Evolutionary conservation across 1,140 invertebrate species (phyloP), one percentile per base, ranked within the genome.

Genomic region (Matsumurasca onukii): DNA sequence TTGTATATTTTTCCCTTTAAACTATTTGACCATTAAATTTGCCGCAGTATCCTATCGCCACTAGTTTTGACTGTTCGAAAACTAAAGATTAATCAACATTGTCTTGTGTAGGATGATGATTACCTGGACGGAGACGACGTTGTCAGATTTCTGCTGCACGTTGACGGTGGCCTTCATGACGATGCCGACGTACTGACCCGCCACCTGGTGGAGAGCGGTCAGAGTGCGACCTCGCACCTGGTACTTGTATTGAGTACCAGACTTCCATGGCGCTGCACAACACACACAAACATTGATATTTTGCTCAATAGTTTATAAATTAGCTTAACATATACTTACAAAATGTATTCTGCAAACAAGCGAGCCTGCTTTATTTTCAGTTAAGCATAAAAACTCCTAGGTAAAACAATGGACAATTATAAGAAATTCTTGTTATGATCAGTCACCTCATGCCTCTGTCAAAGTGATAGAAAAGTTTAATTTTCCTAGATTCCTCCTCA

Each of bases 201-300:
- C 75, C 5, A 85, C 76, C 31, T 86, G 80, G 13, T 82, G 77
- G 1, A 86, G 73, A 5, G 78, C 78, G 0, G 85, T 79, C 24
- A 90, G 34, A 0, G 86, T 88, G 29, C 84, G 80, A 25, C 84
- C 82, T 20, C 79, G 78, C 1, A 89, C 80, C 9, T 82, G 72
- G 74, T 89, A 91, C 3, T 78, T 77, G 75, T 90, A 91, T 39
- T 84, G 79, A 30, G 80, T 82, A 27, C 82, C 82, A 0, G 70
- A 70, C 70, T 83, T 80, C 86, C 86, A 89, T 17, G 80, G 84
- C 68, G 45, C n/a, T 25, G 30, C 22, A 59, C 1, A 13, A 55
- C 5, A 13, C 5, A 12, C 5, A n/a, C 24, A n/a, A 9, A 12
- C 5, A 12, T 12, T 55, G 9, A n/a, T 55, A 55, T n/a, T 9